Evolutionary conservation across 2,113 vertebrate genomes (phyloP).

Genomic region (Grammomys surdaster): DNA sequence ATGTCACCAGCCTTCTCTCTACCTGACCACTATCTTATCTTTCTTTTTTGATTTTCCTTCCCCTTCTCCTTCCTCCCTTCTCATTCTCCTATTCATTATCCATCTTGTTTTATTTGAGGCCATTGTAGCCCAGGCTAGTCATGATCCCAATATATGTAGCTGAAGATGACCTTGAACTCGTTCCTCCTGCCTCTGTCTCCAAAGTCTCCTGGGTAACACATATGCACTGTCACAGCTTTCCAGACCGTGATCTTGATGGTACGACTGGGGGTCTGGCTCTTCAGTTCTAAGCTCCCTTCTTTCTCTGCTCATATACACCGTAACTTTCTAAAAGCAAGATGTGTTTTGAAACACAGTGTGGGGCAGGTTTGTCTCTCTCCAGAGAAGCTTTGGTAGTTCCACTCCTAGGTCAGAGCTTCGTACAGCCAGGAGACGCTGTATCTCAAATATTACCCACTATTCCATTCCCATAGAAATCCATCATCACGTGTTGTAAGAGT

Average conservation of each 20-base stretch:
- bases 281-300: conserved; percentile 17
- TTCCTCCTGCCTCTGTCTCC: not conserved
- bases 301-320: not conserved
- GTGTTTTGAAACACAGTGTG: not conserved
- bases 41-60: not conserved
- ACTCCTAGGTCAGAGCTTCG: not conserved
- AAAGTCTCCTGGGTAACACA: not conserved
- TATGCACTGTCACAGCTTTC: no score
- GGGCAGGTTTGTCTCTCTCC: not conserved
- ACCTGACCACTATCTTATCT: not conserved
- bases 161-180: not conserved
- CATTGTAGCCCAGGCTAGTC: not conserved
- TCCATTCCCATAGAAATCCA: not conserved
- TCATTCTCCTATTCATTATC: not conserved
- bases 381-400: not conserved
- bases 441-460: not conserved
- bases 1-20: not conserved
- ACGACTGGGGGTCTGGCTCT: not conserved
- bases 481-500: no score
- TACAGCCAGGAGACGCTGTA: not conserved
- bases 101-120: not conserved
- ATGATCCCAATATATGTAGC: no score
- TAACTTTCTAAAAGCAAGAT: conserved; percentile 6
- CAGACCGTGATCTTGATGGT: not conserved
- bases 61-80: not conserved